Base-by-base conservation (phyloP, 2,888 invertebrate species). In the Calameuta filiformis region DNA sequence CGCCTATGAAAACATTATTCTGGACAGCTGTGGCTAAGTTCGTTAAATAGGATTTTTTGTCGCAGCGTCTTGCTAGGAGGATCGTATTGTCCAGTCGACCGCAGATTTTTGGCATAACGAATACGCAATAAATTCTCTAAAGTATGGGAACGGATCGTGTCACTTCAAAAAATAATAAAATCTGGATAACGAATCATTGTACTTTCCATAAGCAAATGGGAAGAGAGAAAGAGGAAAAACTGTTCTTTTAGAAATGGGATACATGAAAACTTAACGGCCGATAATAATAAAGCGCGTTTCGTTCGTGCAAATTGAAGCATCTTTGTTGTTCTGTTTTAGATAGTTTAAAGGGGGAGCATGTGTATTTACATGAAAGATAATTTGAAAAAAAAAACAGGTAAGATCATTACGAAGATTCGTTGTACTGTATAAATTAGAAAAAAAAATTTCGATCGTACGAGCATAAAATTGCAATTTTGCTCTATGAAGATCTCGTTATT, bases 291-390 rank as follows among this genome's bases (percentile, higher is more conserved):
- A 56, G 23, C 23, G 23, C 23, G 15, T 56, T 56, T 56, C 56
- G 9, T 56, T 56, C 23, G 56, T 56, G 56, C 2, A 23, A 23
- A 23, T 56, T 23, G 56, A 56, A 34, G 33, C 31, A 34, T 34
- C 33, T 9, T 31, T 33, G 71, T 71, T 71, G 71, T 71, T 71
- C 71, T 71, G 33, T 71, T 71, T 71, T 71, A 33, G 34, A 71
- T 71, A 71, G 71, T 71, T 71, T 71, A 31, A 71, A 71, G 71
- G 31, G 31, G 1, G 71, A 6, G 15, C 9, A 71, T 23, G 34
- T 31, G 71, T 34, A 71, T 34, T 31, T 71, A 71, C 23, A 56
- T 56, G 56, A 56, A 56, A 23, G 9, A 56, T 56, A 9, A 23
- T 56, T 23, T 56, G 56, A 23, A 23, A 23, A 56, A 56, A 56